Evolutionary conservation across 2,797 vertebrate genomes (phyloP).

Genomic region (Tangara arthus): DNA sequence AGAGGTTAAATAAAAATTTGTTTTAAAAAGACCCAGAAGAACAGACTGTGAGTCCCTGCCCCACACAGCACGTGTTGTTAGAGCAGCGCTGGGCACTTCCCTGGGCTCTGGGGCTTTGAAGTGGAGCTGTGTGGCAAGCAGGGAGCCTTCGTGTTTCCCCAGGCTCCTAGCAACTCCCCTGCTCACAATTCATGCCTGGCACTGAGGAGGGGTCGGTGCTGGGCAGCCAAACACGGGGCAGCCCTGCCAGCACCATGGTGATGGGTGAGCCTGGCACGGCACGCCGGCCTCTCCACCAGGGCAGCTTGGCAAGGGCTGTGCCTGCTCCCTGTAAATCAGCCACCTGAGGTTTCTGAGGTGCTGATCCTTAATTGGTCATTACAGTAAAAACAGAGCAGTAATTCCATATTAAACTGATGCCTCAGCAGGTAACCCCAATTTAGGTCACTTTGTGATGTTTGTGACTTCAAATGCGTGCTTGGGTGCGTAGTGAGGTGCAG

Average conservation of each 20-base stretch:
- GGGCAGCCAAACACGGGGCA: background rate
- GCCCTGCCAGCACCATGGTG: constrained; percentile 14
- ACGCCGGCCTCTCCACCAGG: background rate
- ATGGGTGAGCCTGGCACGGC: background rate
- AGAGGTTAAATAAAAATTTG: constrained; percentile 77
- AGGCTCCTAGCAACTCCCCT: background rate
- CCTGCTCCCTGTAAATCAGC: background rate
- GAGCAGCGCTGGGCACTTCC: background rate
- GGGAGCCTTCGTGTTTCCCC: background rate
- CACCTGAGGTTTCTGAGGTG: constrained; percentile 44
- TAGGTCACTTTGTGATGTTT: constrained; percentile 20
- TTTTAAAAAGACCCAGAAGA: constrained; percentile 57
- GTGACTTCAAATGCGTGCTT: background rate
- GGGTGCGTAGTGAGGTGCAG: background rate
- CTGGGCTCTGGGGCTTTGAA: background rate
- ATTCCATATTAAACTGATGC: constrained; percentile 23
- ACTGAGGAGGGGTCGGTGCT: background rate
- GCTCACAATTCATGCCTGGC: background rate
- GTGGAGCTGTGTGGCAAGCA: background rate
- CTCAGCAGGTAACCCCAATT: constrained; percentile 15
- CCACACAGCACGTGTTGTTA: background rate
- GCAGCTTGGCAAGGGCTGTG: background rate
- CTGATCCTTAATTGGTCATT: constrained; percentile 48
- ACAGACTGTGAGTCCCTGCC: background rate
- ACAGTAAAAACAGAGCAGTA: constrained; percentile 19